Evolutionary conservation across 2,888 invertebrate species (phyloP), one percentile per base, ranked within the genome.

Genomic region (Oscheius sp.): DNA sequence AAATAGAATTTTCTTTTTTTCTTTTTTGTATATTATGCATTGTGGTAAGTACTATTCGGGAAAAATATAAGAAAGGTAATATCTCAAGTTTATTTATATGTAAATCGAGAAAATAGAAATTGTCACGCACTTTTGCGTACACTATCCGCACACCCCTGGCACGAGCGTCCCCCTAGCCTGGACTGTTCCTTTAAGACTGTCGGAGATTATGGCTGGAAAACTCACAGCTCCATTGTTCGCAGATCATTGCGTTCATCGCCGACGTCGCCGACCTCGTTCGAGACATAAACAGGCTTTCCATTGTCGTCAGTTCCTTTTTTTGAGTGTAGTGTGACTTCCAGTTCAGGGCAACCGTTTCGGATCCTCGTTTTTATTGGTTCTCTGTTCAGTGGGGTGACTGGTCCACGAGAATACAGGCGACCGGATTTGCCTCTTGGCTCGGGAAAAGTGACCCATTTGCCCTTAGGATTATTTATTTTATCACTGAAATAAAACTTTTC

Each of bases 361-460:
- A 58, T 27, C 13, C 27, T 27, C n/a, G 58, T 58, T 6, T 27
- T 27, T 1, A 58, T 12, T 3, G n/a, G 13, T 13, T 58, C 58
- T 3, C 29, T 58, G 21, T 35, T 27, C 35, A 58, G 29, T 5
- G 27, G 29, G 13, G 13, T 13, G 16, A 58, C 29, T 2, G 25
- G 58, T 27, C 58, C 58, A 7, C 27, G 21, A 18, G 29, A 27
- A 7, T 2, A 13, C 16, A 12, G 7, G 13, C 27, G 23, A 1
- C 12, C 27, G 3, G n/a, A 7, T n/a, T 9, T 3, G 13, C 16
- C n/a, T 1, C 7, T 29, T 6, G 35, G 29, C n/a, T 58, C 35
- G 13, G 27, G 29, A 12, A 58, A 29, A 1, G n/a, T n/a, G n/a
- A 58, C 35, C 58, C 58, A 58, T 12, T 58, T 58, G 13, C 58